Base-by-base conservation (phyloP, 2,113 vertebrate genomes). In the Heteronetta atricapilla region DNA sequence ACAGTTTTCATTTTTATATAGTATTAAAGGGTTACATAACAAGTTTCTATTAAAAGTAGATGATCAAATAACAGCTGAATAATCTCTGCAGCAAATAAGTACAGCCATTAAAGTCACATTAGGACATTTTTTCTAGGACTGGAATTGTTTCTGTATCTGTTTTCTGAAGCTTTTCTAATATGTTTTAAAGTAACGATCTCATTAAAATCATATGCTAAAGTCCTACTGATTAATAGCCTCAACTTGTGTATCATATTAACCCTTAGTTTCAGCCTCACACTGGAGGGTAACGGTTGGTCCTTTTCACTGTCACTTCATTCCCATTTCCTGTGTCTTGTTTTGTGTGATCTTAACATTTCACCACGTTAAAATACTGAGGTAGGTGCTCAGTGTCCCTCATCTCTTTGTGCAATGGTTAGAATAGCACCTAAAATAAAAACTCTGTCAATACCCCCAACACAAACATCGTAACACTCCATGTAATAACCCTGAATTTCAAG, bases 401-500 rank as follows among this genome's bases (percentile, higher is more conserved):
- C 40, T 52, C 34, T 46, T 80, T 15, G 10, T 25, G 36, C 25
- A 14, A 4, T 26, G 11, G n/a, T 66, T 64, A 53, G n/a, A 74
- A 44, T 15, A 64, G 34, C 33, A 70, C 17, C 26, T 58, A 52
- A 69, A 67, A 48, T 66, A 50, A 82, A 60, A 89, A 21, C 10
- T 44, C 8, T 31, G 48, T 8, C 8, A 64, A 52, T 33, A 93
- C 23, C 44, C 63, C 34, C n/a, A 38, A 63, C 31, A 34, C 56
- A 50, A 26, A 28, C 8, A 31, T 12, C 4, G 0, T 44, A 66
- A 52, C 0, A 0, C 8, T 53, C 19, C 36, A n/a, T 19, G 23
- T 28, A 31, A 21, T 19, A 38, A 25, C 40, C 34, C 28, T 58
- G 42, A 16, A 46, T 48, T 55, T 48, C 44, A 53, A 38, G 36